These are phyloP conservation scores for Macroglossus sobrinus DNA, from an alignment of 2,113 vertebrate genomes.

Conservation along the genomic window DNA sequence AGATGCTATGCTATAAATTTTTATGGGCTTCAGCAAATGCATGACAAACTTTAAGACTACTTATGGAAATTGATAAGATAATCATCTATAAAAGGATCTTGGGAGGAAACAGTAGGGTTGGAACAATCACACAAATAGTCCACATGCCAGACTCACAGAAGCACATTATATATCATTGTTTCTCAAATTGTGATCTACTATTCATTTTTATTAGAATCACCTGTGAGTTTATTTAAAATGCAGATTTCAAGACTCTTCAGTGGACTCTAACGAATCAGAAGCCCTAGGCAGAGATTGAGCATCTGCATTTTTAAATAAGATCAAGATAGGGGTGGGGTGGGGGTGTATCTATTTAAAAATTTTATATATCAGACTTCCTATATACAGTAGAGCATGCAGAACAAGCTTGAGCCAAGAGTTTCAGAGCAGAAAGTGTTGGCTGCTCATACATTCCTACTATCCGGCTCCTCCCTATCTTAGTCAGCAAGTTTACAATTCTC, in stretches of 20 bases:
- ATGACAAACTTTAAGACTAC: neutral
- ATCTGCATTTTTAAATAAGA: neutral
- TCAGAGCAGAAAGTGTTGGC: neutral
- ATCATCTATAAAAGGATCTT: neutral
- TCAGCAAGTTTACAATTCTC: neutral
- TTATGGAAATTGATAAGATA: slow-evolving; percentile 17
- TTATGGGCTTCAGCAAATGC: neutral
- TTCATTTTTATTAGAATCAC: neutral
- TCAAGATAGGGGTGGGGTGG: neutral
- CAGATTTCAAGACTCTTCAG: neutral
- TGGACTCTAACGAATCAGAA: neutral
- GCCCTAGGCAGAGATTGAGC: neutral
- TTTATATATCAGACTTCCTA: neutral
- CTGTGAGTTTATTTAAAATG: neutral
- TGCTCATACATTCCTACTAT: neutral
- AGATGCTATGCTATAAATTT: slow-evolving; percentile 19
- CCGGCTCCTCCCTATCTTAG: neutral
- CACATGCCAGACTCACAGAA: neutral
- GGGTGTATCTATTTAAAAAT: neutral
- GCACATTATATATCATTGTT: neutral
- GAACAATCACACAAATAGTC: neutral
- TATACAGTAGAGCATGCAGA: too few species aligned
- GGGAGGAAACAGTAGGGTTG: neutral
- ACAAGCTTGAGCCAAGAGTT: neutral
- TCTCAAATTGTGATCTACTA: neutral